These are phyloP conservation scores for Bucco capensis DNA, from an alignment of 2,113 vertebrate genomes.

Conservation along the genomic window DNA sequence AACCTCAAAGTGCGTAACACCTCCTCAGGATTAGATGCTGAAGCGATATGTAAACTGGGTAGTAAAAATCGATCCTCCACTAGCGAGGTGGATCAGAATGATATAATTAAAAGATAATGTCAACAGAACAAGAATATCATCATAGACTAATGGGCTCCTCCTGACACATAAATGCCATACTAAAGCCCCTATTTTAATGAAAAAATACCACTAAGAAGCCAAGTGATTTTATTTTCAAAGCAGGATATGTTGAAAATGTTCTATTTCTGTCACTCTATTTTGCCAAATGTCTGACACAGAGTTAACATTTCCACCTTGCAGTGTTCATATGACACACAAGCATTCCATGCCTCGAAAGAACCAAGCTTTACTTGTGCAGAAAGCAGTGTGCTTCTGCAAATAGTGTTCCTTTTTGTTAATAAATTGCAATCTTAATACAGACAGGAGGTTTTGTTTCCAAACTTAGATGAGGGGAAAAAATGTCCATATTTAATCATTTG, in stretches of 20 bases:
- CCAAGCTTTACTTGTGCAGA: neutral
- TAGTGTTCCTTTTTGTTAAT: neutral
- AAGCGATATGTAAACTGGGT: conserved; percentile 16
- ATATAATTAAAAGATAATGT: conserved; percentile 50
- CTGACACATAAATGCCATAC: conserved; percentile 33
- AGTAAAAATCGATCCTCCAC: conserved; percentile 49
- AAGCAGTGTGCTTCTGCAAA: neutral
- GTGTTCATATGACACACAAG: neutral
- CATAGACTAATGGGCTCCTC: conserved; percentile 21
- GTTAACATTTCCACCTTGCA: conserved; percentile 4
- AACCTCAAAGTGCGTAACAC: conserved; percentile 65
- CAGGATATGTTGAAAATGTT: conserved; percentile 27
- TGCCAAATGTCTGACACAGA: conserved; percentile 6
- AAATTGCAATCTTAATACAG: neutral
- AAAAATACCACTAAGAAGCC: conserved; percentile 52
- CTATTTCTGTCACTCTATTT: conserved; percentile 2
- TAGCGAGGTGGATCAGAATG: conserved; percentile 32
- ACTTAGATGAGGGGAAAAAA: neutral
- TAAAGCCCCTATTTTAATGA: conserved; percentile 35
- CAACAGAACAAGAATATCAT: conserved; percentile 41
- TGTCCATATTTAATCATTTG: neutral
- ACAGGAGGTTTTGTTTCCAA: neutral
- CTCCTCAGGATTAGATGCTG: conserved; percentile 62
- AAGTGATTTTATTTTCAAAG: conserved; percentile 31
- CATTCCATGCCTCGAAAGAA: neutral